Percentiles rank a stretch among this genome's conserved stretches.
Conservation (phyloP, 2,113 vertebrate species). For the Hiodon alosoides region DNA sequence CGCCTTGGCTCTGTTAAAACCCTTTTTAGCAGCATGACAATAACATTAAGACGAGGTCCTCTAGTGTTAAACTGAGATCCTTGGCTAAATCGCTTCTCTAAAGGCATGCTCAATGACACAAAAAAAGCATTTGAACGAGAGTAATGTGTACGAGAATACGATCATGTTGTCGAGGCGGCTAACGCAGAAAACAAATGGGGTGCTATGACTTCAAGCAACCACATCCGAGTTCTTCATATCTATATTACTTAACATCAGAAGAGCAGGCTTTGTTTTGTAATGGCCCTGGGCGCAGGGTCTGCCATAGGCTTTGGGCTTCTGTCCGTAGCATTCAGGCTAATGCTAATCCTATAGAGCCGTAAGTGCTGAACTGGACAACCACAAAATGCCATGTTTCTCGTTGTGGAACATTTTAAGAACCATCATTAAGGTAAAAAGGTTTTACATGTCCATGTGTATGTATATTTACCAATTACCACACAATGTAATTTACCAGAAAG, state of each 20-base stretch:
- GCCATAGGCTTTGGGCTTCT: background rate
- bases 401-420: background rate
- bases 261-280: background rate
- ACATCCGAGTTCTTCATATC: background rate
- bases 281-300: background rate
- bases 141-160: background rate
- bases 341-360: background rate
- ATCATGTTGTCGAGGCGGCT: background rate
- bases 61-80: background rate
- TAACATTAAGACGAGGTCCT: background rate
- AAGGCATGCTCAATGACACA: conserved; percentile 3
- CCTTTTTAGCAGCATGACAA: background rate
- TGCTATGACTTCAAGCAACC: background rate
- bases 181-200: background rate
- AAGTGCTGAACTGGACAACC: background rate
- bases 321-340: background rate
- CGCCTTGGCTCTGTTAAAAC: background rate
- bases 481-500: background rate
- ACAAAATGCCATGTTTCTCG: background rate
- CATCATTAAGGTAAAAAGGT: background rate
- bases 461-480: background rate
- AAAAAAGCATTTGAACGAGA: background rate
- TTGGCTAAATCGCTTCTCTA: background rate
- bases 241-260: background rate
- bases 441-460: background rate